Base-by-base conservation (phyloP, 2,113 vertebrate genomes). In the Ameiurus melas region DNA sequence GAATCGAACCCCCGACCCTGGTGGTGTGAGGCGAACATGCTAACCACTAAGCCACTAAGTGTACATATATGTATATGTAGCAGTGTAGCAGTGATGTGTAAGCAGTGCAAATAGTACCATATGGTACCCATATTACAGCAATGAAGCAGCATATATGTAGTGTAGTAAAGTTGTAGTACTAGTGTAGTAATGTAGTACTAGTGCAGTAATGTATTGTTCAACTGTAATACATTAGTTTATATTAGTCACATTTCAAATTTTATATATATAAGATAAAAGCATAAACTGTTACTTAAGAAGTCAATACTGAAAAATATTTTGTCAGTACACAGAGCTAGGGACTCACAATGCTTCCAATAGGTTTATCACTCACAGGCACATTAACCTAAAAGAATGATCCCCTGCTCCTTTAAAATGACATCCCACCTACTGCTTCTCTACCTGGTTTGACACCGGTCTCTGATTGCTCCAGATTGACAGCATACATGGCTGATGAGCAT, bases 391-490 rank as follows among this genome's bases (percentile, higher is more conserved):
- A 66, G 51, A 25, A 0, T 25, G 16, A 57, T 47, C 47, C 47
- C 77, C 27, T 10, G 5, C 55, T 22, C 9, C 47, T 36, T 79
- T 80, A 33, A 80, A 68, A 66, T 16, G n/a, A 33, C 60, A 66
- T 14, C 60, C 20, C 86, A 53, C 10, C 25, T 85, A 39, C 75
- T 80, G 73, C 60, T 20, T n/a, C 25, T 57, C 43, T 39, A 51
- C 30, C 19, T 68, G 58, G n/a, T 70, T 43, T 55, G n/a, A 73
- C 43, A 47, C 77, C 19, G 64, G 57, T 20, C 64, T 62, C 60
- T 70, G 79, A 79, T 43, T 84, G 79, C 55, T 88, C 30, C 19
- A 51, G 80, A 62, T 14, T 84, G 84, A 83, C 82, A 57, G 82
- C 9, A 66, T 89, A 82, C 82, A 85, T 25, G 68, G 57, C 86